Evolutionary conservation across 2,113 vertebrate genomes (phyloP).

Genomic region (Ceyx cyanopectus): DNA sequence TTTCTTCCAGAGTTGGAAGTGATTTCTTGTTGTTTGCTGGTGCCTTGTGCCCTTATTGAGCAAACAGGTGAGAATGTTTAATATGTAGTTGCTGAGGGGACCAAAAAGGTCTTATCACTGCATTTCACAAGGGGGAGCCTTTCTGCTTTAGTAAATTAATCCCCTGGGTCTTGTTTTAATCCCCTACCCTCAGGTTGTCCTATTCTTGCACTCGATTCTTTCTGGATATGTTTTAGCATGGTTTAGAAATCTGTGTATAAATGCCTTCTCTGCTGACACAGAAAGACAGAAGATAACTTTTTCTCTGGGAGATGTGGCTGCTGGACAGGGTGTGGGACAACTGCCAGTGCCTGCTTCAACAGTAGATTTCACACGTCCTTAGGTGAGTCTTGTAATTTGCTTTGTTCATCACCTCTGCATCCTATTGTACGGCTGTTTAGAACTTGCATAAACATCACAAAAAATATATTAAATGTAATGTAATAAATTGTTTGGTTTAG

Average conservation of each 20-base stretch:
- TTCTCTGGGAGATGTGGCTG: neutral
- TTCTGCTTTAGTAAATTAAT: conserved; percentile 34
- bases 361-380: neutral
- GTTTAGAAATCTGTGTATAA: neutral
- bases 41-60: neutral
- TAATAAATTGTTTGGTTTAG: neutral
- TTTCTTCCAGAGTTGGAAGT: neutral
- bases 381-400: neutral
- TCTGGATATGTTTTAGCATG: neutral
- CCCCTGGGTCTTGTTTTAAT: neutral
- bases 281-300: neutral
- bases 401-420: neutral
- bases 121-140: conserved; percentile 41
- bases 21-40: neutral
- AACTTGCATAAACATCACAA: neutral
- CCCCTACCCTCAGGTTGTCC: neutral
- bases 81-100: neutral
- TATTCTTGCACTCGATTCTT: neutral
- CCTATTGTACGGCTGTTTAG: neutral
- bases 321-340: neutral
- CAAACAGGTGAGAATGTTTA: neutral
- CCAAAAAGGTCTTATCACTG: neutral
- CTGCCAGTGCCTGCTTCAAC: neutral
- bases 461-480: neutral
- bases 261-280: neutral